Base-by-base conservation (phyloP, 2,888 invertebrate species). In the Philereme transversata region DNA sequence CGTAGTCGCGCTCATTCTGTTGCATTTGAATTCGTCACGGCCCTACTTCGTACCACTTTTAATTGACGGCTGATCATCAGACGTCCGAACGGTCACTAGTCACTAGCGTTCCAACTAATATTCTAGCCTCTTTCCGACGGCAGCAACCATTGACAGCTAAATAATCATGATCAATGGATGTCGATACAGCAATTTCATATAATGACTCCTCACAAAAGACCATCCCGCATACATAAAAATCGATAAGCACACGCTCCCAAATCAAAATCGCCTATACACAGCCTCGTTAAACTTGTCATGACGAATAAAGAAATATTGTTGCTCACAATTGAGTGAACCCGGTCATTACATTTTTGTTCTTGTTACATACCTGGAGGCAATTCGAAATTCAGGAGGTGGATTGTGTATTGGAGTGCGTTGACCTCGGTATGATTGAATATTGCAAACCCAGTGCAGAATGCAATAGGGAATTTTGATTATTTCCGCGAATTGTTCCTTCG, bases 181-280 rank as follows among this genome's bases (percentile, higher is more conserved):
- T 78, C 82, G 76, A 81, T 78, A 80, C 74, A 81, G 73, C 80
- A 81, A 83, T 84, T 79, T 75, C 70, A 67, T 77, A 79, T 85
- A 84, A 88, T 86, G 81, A 83, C 77, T 73, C 77, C 76, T 76
- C 77, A 83, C 81, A 78, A 81, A 79, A 79, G 75, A 71, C 76
- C 78, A 74, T 78, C 83, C 79, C 78, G 77, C 79, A 80, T 83
- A 74, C 73, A 82, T 80, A 74, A 77, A 82, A 79, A 76, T 76
- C 80, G 74, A 83, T 84, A 84, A 81, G 77, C 78, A 79, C 75
- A 67, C 74, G 75, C 74, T 77, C 72, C 70, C 63, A 71, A 70
- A 73, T 75, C 67, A 69, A 70, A 67, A 62, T 68, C 69, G 67
- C 74, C 68, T 73, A 71, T 75, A 76, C 74, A 77, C 67, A 78